Conservation (phyloP, 2,797 vertebrate species). For the Mareca penelope region DNA sequence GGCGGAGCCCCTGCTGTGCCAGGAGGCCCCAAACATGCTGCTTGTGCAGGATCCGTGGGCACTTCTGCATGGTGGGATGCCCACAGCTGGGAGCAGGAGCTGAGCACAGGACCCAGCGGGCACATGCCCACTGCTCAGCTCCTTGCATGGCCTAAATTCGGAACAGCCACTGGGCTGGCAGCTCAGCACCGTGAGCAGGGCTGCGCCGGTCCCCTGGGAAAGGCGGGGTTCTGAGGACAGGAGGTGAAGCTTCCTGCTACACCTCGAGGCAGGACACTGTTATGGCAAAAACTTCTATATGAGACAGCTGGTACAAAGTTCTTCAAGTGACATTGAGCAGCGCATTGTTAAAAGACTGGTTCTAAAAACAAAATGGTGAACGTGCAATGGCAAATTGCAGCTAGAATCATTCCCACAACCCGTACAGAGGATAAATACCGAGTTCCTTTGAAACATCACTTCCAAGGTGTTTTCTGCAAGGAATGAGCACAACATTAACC, state of each 20-base stretch:
- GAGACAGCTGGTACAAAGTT: not conserved
- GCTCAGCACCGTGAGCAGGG: not conserved
- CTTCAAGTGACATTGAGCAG: not conserved
- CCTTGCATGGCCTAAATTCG: not conserved
- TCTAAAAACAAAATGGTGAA: not conserved
- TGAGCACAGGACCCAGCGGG: not conserved
- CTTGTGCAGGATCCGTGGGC: not conserved
- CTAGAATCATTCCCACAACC: not conserved
- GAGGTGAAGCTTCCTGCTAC: not conserved
- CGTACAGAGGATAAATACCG: not conserved
- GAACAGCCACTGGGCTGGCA: not conserved
- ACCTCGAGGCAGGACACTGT: not conserved
- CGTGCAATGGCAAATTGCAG: not conserved
- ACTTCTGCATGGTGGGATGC: not conserved
- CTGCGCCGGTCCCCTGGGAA: not conserved
- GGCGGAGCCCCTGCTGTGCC: rapidly evolving
- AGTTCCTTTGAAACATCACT: not conserved
- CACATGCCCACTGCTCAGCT: not conserved
- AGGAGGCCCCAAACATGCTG: not conserved
- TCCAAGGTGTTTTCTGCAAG: too few relatives aligned
- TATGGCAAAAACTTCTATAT: not conserved
- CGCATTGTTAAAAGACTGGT: rapidly evolving
- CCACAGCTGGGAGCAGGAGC: too few relatives aligned
- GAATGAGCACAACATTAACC: not conserved
- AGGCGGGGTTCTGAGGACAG: not conserved